Evolutionary conservation across 2,113 vertebrate genomes (phyloP).

Genomic region (Siphamia tubifer): DNA sequence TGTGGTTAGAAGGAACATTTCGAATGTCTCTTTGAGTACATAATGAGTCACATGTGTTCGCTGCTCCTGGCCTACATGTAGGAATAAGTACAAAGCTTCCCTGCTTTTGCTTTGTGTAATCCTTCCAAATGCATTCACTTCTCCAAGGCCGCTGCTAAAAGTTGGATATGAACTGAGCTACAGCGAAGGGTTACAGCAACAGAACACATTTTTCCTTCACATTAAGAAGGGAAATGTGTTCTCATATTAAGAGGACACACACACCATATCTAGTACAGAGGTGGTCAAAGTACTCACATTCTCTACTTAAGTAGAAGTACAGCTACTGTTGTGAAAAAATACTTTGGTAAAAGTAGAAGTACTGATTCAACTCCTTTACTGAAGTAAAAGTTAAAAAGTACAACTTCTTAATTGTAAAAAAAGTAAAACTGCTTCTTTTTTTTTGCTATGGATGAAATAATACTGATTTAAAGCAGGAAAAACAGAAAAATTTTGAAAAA

Average conservation of each 20-base stretch:
- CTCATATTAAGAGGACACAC: background rate
- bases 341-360: no score
- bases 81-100: conserved; percentile 17
- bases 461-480: no score
- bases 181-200: conserved; percentile 1
- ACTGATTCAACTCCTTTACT: no score
- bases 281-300: no score
- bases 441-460: no score
- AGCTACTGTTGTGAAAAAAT: no score
- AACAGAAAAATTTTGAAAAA: no score
- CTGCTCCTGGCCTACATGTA: conserved; percentile 3
- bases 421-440: no score
- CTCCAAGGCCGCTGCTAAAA: conserved; percentile 42
- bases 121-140: conserved; percentile 11
- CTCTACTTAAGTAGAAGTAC: no score
- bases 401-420: no score
- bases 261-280: background rate
- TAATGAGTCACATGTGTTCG: conserved; percentile 18
- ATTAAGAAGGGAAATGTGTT: background rate
- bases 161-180: conserved; percentile 8
- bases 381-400: no score
- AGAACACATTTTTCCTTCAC: conserved; percentile 2
- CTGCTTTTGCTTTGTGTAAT: conserved; percentile 44
- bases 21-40: conserved; percentile 33
- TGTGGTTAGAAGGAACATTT: conserved; percentile 14